phyloP scores from a whole-genome alignment of 2,888 invertebrate species.

The Chelonus formosanus region DNA sequence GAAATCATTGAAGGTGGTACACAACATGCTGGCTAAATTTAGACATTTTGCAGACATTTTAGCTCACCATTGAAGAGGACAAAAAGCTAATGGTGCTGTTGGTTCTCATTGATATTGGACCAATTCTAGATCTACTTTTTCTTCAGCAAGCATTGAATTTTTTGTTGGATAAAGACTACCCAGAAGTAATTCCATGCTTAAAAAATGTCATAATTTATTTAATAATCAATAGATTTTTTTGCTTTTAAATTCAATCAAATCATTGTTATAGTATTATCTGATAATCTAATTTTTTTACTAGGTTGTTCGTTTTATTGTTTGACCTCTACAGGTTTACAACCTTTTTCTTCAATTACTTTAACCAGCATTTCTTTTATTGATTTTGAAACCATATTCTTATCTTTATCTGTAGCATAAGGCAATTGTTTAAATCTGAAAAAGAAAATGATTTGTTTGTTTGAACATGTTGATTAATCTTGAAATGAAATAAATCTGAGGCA shows the following conservation, averaged over 20 bases:
- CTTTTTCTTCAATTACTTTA: constrained; percentile 60
- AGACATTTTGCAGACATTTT: too few relatives aligned
- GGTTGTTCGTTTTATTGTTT: constrained; percentile 52
- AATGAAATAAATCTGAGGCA: too few relatives aligned
- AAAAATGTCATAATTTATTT: constrained; percentile 7
- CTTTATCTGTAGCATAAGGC: constrained; percentile 65
- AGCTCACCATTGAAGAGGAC: too few relatives aligned
- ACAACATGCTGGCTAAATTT: too few relatives aligned
- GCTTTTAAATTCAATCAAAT: too few relatives aligned
- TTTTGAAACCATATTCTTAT: constrained; percentile 58
- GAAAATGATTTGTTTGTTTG: too few relatives aligned
- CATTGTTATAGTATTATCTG: too few relatives aligned
- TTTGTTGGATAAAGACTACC: constrained; percentile 60
- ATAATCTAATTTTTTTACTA: constrained; percentile 60
- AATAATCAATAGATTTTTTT: constrained; percentile 25
- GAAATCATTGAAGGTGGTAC: too few relatives aligned
- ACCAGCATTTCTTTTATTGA: constrained; percentile 63
- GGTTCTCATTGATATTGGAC: too few relatives aligned
- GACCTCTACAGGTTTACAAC: constrained; percentile 41
- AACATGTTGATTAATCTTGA: too few relatives aligned
- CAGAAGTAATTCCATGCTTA: constrained; percentile 65
- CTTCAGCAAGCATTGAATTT: constrained; percentile 61
- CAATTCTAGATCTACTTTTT: constrained; percentile 65
- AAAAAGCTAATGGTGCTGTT: too few relatives aligned
- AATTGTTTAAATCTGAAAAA: constrained; percentile 64